Evolutionary conservation across 2,797 vertebrate species (phyloP).

Genomic region (Mycteria americana): DNA sequence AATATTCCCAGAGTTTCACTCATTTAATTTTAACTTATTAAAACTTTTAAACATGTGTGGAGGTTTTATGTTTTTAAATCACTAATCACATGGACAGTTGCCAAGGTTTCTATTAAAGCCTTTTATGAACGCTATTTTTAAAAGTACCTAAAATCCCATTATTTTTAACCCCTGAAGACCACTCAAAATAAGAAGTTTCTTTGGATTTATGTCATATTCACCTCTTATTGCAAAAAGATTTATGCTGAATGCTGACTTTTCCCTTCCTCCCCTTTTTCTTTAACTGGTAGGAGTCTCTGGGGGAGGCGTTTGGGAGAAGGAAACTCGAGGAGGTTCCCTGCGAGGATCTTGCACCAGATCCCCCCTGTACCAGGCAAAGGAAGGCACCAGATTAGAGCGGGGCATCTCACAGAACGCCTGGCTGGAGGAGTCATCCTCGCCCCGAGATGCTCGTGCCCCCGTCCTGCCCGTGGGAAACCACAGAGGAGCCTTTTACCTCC

Average conservation of each 20-base stretch:
- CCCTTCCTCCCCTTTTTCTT: background rate
- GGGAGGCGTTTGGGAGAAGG: background rate
- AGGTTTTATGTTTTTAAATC: slow-evolving; percentile 57
- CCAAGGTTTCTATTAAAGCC: slow-evolving; percentile 62
- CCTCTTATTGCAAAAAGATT: slow-evolving; percentile 29
- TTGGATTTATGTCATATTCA: slow-evolving; percentile 3
- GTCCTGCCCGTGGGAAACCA: background rate
- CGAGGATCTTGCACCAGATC: background rate
- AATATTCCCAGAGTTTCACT: slow-evolving; percentile 58
- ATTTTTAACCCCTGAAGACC: slow-evolving; percentile 60
- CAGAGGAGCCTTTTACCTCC: background rate
- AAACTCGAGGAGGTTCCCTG: background rate
- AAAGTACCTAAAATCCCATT: slow-evolving; percentile 57
- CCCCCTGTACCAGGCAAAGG: slow-evolving; percentile 1
- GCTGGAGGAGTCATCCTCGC: background rate
- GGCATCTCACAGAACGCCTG: background rate
- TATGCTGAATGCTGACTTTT: background rate
- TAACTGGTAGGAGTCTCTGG: background rate
- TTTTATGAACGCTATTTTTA: slow-evolving; percentile 52
- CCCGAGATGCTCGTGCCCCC: fast-evolving
- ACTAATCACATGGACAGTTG: slow-evolving; percentile 48
- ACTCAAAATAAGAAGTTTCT: background rate
- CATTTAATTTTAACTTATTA: slow-evolving; percentile 65
- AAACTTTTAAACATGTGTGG: slow-evolving; percentile 69
- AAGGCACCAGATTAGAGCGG: background rate